Evolutionary conservation across 2,888 invertebrate genomes (phyloP).

Genomic region (Priocnemis perturbator): DNA sequence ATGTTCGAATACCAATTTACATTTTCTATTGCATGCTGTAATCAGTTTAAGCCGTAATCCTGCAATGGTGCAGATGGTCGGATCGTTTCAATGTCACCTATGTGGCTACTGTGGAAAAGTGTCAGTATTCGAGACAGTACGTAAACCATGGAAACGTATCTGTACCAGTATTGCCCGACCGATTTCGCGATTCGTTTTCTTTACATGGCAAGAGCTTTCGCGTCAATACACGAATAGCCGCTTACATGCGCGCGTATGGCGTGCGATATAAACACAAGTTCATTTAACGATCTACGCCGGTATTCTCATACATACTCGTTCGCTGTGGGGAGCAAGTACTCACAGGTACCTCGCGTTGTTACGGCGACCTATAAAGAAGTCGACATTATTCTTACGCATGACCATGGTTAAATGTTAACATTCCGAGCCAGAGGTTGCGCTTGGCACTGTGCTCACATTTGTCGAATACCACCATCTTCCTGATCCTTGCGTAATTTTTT

Average conservation of each 20-base stretch:
- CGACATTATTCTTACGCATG: slow-evolving; percentile 55
- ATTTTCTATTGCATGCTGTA: no score
- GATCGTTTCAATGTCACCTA: no score
- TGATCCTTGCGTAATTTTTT: not conserved
- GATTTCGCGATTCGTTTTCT: slow-evolving; percentile 43
- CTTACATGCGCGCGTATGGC: slow-evolving; percentile 24
- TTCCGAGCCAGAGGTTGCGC: slow-evolving; percentile 38
- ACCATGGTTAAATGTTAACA: slow-evolving; percentile 54
- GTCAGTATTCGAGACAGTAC: no score
- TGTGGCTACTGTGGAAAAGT: no score
- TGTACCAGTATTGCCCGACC: no score
- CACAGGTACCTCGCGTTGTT: slow-evolving; percentile 14
- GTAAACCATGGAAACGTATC: no score
- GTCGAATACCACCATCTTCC: slow-evolving; percentile 17
- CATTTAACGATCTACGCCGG: no score
- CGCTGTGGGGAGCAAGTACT: slow-evolving; percentile 10
- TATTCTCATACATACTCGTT: slow-evolving; percentile 8
- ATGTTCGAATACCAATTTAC: no score
- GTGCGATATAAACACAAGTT: no score
- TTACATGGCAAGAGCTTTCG: slow-evolving; percentile 37
- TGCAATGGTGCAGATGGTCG: no score
- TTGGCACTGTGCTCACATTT: slow-evolving; percentile 31
- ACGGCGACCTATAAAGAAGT: slow-evolving; percentile 30
- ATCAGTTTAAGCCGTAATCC: no score
- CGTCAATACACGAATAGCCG: not conserved